Evolutionary conservation across 1,140 invertebrate genomes (phyloP), one percentile per base, ranked within the genome.

Genomic region (Drosophila serrata): DNA sequence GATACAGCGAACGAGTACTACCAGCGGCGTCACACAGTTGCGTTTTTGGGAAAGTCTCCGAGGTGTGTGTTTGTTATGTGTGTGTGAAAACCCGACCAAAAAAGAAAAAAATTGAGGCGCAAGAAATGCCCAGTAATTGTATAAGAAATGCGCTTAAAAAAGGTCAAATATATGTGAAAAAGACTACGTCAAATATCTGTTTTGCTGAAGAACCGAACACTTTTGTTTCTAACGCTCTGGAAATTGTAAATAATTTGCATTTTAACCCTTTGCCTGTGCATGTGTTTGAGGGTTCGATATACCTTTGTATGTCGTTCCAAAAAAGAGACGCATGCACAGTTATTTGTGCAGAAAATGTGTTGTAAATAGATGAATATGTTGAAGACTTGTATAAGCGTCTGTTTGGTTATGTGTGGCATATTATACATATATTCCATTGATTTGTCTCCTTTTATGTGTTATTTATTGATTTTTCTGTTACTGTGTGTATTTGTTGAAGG

Each of bases 111-210:
- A 70, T 15, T 49, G 29, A 69, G 51, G 29, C 65, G 22, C 42
- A 48, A 39, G 35, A 72, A 72, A 35, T 59, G 65, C 29, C 42
- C 53, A 31, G 35, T 70, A 72, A 72, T 72, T 72, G 68, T 72
- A 72, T 72, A 72, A 72, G 68, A 72, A 72, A 72, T 53, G 33
- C 15, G 6, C 19, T 13, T 27, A 9, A 53, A 65, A 68, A 51
- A 42, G 22, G n/a, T 24, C 22, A 45, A 43, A 53, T 33, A 74
- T 46, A 31, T 31, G 43, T 51, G 19, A 35, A 53, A 53, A 22
- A 9, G 2, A 31, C 11, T 9, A 15, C 9, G 22, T 9, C 7
- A 24, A 37, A n/a, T n/a, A 22, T 7, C 3, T n/a, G 13, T 24
- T 24, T 37, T 2, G 33, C 2, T 24, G 8, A 19, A 22, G 1